phyloP scores from a whole-genome alignment of 37 sponge, comb jelly and placozoan species.

The Crambe crambe region DNA sequence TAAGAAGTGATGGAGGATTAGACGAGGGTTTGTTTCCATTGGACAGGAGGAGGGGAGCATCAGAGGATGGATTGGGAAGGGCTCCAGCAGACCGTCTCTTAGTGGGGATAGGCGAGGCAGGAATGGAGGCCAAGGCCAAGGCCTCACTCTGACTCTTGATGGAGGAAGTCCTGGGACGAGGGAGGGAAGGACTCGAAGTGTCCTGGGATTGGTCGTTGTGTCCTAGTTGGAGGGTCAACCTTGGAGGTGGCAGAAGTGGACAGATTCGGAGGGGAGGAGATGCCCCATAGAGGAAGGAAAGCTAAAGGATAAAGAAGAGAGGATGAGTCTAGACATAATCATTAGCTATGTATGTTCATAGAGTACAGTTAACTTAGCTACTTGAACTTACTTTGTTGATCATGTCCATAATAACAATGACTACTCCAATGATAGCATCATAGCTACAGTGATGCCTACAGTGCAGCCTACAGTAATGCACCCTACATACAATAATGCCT shows the following conservation, averaged over 20 bases:
- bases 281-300: not conserved
- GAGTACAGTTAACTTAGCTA: too few relatives aligned
- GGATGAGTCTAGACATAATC: too few relatives aligned
- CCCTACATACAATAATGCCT: too few relatives aligned
- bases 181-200: not conserved
- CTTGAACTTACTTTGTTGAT: too few relatives aligned
- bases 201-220: not conserved
- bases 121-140: not conserved
- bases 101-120: not conserved
- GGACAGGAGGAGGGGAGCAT: not conserved
- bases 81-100: not conserved
- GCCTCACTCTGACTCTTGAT: not conserved
- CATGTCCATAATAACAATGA: too few relatives aligned
- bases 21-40: too few relatives aligned
- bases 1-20: too few relatives aligned
- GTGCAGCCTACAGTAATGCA: too few relatives aligned
- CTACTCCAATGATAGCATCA: too few relatives aligned
- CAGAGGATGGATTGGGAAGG: not conserved
- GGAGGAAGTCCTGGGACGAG: not conserved
- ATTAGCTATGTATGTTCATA: too few relatives aligned
- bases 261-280: not conserved
- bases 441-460: too few relatives aligned
- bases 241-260: not conserved
- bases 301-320: not conserved
- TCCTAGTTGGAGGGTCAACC: not conserved